Conservation (phyloP, 2,113 vertebrate genomes). For the Oncorhynchus mykiss region DNA sequence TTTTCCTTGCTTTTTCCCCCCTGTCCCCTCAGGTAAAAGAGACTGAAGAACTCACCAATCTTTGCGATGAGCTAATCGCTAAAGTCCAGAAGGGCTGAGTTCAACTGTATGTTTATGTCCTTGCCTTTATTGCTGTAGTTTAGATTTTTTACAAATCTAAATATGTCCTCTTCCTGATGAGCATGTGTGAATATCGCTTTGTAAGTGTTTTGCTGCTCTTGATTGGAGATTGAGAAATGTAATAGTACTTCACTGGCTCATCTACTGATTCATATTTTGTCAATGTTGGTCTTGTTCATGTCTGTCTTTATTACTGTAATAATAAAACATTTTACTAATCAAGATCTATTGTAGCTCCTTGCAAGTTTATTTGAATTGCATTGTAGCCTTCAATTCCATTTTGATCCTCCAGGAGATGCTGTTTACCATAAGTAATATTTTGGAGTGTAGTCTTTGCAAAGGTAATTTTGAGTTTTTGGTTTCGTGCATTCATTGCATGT, state of each 20-base stretch:
- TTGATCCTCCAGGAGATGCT: conserved; percentile 47
- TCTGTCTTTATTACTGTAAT: not conserved
- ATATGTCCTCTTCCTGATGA: not conserved
- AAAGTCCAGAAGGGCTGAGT: conserved; percentile 71
- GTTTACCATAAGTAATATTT: not conserved
- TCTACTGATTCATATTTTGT: not conserved
- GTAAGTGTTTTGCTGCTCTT: conserved; percentile 4
- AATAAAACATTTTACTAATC: not conserved
- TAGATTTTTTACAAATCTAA: conserved; percentile 2
- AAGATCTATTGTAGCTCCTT: not conserved
- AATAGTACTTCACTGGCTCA: not conserved
- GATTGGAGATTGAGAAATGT: not conserved
- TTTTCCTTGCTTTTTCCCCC: not conserved
- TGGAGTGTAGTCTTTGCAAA: not conserved
- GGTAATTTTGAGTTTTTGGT: not conserved
- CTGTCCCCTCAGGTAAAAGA: conserved; percentile 76
- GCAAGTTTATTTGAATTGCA: not conserved
- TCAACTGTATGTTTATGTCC: not conserved
- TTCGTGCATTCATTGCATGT: not conserved
- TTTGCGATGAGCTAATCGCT: conserved; percentile 83
- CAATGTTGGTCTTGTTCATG: not conserved
- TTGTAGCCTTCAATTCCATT: not conserved
- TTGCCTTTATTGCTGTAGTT: conserved; percentile 19
- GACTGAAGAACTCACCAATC: conserved; percentile 80
- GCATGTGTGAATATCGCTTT: not conserved